These are phyloP conservation scores for Calliphora vomitoria DNA, from an alignment of 2,888 invertebrate genomes.

Conservation along the genomic window DNA sequence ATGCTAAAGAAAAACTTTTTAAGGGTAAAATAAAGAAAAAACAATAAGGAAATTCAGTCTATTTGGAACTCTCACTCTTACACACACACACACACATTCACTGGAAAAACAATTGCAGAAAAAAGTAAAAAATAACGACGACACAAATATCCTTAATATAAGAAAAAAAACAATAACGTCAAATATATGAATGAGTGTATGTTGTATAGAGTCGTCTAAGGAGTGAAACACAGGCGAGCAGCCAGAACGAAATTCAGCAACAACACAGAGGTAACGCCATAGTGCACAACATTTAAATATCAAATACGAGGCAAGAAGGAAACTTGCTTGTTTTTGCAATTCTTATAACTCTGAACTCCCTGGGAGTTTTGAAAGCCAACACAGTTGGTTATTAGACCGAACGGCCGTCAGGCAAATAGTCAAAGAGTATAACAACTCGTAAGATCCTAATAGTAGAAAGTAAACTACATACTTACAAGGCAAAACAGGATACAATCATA, in stretches of 20 bases:
- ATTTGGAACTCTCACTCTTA: constrained; percentile 24
- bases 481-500: neutral
- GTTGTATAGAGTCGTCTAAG: constrained; percentile 10
- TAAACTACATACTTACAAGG: neutral
- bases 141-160: constrained; percentile 45
- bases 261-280: constrained; percentile 36
- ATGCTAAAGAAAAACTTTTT: constrained; percentile 40
- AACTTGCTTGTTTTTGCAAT: neutral
- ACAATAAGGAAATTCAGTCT: constrained; percentile 55
- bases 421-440: neutral
- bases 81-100: neutral
- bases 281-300: constrained; percentile 59
- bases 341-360: constrained; percentile 60
- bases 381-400: constrained; percentile 57
- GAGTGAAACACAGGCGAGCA: constrained; percentile 1
- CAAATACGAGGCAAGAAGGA: constrained; percentile 1
- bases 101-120: constrained; percentile 25
- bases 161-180: constrained; percentile 52
- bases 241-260: constrained; percentile 1
- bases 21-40: constrained; percentile 29
- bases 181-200: neutral
- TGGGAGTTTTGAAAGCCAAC: constrained; percentile 39
- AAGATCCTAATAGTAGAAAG: neutral
- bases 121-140: constrained; percentile 30
- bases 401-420: constrained; percentile 20